Base-by-base conservation (phyloP, 1,140 invertebrate genomes). In the Caenorhabditis inopinata region DNA sequence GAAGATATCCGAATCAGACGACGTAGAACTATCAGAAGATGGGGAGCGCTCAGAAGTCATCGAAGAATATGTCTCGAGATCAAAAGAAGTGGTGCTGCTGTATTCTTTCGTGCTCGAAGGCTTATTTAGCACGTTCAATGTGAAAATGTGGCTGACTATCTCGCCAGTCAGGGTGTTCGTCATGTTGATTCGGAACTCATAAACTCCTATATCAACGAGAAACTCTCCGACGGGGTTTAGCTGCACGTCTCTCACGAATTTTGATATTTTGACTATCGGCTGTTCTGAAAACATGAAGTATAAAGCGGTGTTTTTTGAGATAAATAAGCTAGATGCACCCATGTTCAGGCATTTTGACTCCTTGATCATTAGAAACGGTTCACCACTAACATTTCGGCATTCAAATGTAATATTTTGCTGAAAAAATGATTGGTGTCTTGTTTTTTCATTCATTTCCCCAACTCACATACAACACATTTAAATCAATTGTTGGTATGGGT, bases 141-240 rank as follows among this genome's bases (percentile, higher is more conserved):
- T 68, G 32, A 68, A 68, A 21, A 38, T 21, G n/a, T 68, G 58
- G 16, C 32, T 68, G 32, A 21, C 58, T 9, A 68, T n/a, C n/a
- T 68, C 16, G 2, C 12, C 23, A 6, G 58, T 68, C 5, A 21
- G 29, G 1, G 9, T 21, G 12, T 68, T 21, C 0, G 58, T 68
- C 58, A 68, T 68, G 27, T 68, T 68, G n/a, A 68, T 68, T 42
- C 32, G 32, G 12, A 68, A 68, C n/a, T 68, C 32, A 38, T 42
- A 68, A 38, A 18, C 23, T 0, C 58, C 58, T 2, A 68, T 1
- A 7, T 32, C 58, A 38, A 38, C 12, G 5, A 68, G n/a, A 68
- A 68, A 68, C 0, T 18, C 18, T 9, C n/a, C 11, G 38, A 68
- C 32, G 0, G 58, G 58, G 1, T n/a, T 7, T 14, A 58, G 18